phyloP scores from a whole-genome alignment of 1,140 invertebrate genomes.

The Drosophila lacertosa region DNA sequence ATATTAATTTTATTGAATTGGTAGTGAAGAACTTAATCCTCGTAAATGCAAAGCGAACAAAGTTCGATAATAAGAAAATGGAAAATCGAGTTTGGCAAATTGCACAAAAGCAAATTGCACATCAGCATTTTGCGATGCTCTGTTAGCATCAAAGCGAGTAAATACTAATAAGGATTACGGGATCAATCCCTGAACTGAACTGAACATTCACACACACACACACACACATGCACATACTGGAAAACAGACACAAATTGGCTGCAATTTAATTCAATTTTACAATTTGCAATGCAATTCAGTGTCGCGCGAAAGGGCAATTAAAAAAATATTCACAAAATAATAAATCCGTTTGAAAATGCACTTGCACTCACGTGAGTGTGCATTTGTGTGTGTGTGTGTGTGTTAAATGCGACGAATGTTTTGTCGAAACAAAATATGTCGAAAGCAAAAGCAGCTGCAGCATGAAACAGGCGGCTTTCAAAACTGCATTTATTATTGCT shows the following conservation, averaged over 20 bases:
- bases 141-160: slow-evolving; percentile 31
- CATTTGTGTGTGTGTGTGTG: background rate
- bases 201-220: background rate
- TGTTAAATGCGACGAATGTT: slow-evolving; percentile 51
- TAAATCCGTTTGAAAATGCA: slow-evolving; percentile 63
- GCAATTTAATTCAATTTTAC: slow-evolving; percentile 76
- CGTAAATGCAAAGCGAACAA: slow-evolving; percentile 1
- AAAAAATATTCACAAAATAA: slow-evolving; percentile 72
- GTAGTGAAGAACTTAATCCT: slow-evolving; percentile 17
- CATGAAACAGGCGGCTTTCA: background rate
- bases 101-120: slow-evolving; percentile 20
- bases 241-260: slow-evolving; percentile 46
- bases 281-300: slow-evolving; percentile 49
- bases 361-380: slow-evolving; percentile 28
- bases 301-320: slow-evolving; percentile 46
- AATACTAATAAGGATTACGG: slow-evolving; percentile 49
- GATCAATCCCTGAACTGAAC: slow-evolving; percentile 25
- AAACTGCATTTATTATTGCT: slow-evolving; percentile 24
- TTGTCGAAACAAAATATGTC: slow-evolving; percentile 34
- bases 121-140: slow-evolving; percentile 21
- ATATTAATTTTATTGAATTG: slow-evolving; percentile 1
- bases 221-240: background rate
- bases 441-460: slow-evolving; percentile 31
- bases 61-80: slow-evolving; percentile 6
- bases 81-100: slow-evolving; percentile 20